Percentiles rank a stretch among this genome's conserved stretches.
phyloP scores from a whole-genome alignment of 2,797 vertebrate genomes.

The Manis javanica region DNA sequence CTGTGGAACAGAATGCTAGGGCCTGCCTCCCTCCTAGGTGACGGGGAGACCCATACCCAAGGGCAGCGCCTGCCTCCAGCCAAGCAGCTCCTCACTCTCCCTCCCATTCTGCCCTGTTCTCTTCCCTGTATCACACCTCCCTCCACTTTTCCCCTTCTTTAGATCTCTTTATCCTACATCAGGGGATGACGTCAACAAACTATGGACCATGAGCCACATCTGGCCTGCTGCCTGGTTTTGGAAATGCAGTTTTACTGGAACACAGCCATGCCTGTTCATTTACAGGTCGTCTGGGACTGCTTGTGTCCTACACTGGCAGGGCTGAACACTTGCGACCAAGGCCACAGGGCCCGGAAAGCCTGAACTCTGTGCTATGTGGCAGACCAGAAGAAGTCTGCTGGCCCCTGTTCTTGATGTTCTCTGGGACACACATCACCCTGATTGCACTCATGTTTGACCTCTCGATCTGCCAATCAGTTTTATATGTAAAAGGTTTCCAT shows the following conservation, averaged over 20 bases:
- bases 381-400: background rate
- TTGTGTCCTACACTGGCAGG: rapidly evolving
- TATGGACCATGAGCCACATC: background rate
- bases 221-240: background rate
- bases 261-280: rapidly evolving
- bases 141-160: background rate
- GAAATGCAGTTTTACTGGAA: background rate
- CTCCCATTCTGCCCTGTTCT: background rate
- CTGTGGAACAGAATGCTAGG: background rate
- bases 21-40: background rate
- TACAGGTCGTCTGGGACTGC: rapidly evolving
- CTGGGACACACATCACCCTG: background rate
- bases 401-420: background rate
- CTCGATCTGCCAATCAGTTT: background rate
- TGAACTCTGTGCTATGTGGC: background rate
- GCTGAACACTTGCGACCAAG: background rate
- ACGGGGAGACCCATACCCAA: rapidly evolving
- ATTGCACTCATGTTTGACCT: background rate
- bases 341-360: background rate
- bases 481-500: background rate
- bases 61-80: background rate
- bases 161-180: background rate
- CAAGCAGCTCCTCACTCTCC: background rate
- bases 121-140: background rate
- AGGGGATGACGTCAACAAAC: background rate